Evolutionary conservation across 2,113 vertebrate genomes (phyloP).

Genomic region (Dendropsophus ebraccatus): DNA sequence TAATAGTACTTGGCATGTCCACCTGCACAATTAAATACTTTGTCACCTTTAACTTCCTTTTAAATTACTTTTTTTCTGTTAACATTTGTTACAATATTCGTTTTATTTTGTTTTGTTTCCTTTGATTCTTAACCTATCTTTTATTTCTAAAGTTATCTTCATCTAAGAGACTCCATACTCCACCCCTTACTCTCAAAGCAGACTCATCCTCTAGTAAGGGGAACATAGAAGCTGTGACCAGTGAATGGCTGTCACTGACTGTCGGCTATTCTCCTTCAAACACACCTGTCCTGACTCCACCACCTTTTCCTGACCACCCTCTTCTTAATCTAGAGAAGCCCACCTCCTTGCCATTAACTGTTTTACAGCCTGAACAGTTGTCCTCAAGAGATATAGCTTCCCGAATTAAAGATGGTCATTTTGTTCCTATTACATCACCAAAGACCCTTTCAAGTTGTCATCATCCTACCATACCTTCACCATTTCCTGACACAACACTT

Average conservation of each 20-base stretch:
- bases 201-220: slow-evolving; percentile 65
- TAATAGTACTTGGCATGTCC: slow-evolving; percentile 63
- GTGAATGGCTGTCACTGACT: slow-evolving; percentile 78
- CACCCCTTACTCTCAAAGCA: slow-evolving; percentile 67
- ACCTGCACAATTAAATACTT: slow-evolving; percentile 62
- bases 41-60: slow-evolving; percentile 54
- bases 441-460: slow-evolving; percentile 62
- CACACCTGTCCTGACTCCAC: slow-evolving; percentile 67
- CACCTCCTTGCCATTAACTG: slow-evolving; percentile 62
- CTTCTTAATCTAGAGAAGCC: slow-evolving; percentile 72
- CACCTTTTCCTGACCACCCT: slow-evolving; percentile 73
- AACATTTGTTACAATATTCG: slow-evolving; percentile 46
- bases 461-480: slow-evolving; percentile 61
- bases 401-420: slow-evolving; percentile 65
- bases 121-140: slow-evolving; percentile 63
- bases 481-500: slow-evolving; percentile 60
- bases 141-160: slow-evolving; percentile 74
- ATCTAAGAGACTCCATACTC: slow-evolving; percentile 63
- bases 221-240: slow-evolving; percentile 70
- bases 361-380: slow-evolving; percentile 60
- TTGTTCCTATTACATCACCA: slow-evolving; percentile 60
- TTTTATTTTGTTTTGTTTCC: slow-evolving; percentile 52
- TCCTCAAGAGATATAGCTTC: slow-evolving; percentile 60
- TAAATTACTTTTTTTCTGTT: slow-evolving; percentile 55
- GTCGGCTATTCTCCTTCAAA: slow-evolving; percentile 68